Percentiles rank a stretch among this genome's conserved stretches.
phyloP scores from a whole-genome alignment of 2,888 invertebrate species.

The Seladonia tumulorum region DNA sequence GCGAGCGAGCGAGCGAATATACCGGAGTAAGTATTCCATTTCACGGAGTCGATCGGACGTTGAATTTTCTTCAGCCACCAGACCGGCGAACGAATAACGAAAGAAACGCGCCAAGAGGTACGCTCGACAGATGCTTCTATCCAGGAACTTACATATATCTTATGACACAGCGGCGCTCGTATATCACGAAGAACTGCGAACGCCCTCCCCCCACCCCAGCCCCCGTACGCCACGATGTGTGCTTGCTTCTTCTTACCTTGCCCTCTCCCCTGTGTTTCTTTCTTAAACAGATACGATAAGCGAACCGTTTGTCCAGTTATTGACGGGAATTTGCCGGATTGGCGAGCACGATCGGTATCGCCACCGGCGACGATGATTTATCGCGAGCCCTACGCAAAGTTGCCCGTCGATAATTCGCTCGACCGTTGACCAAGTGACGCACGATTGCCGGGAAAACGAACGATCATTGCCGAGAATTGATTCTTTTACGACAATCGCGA shows the following conservation, averaged over 20 bases:
- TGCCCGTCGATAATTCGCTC: conserved; percentile 35
- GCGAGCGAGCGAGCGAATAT: not conserved
- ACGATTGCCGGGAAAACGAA: conserved; percentile 9
- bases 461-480: conserved; percentile 17
- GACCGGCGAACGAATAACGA: conserved; percentile 39
- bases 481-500: not conserved
- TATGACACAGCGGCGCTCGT: conserved; percentile 38
- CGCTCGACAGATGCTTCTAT: conserved; percentile 53
- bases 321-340: conserved; percentile 56
- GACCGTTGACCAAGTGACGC: conserved; percentile 23
- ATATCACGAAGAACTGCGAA: conserved; percentile 36
- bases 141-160: conserved; percentile 49
- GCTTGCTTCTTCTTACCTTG: conserved; percentile 40
- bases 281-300: conserved; percentile 56
- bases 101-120: conserved; percentile 48
- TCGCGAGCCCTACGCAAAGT: conserved; percentile 31
- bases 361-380: conserved; percentile 38
- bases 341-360: conserved; percentile 47
- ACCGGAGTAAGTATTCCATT: conserved; percentile 34
- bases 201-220: not conserved
- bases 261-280: conserved; percentile 29
- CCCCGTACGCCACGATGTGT: not conserved
- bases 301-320: conserved; percentile 51
- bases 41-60: conserved; percentile 39
- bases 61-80: conserved; percentile 31